A percentile compares a stretch with the other conserved stretches of the same genome.
Evolutionary conservation across 2,113 vertebrate species (phyloP).

Genomic region (Clupea harengus): DNA sequence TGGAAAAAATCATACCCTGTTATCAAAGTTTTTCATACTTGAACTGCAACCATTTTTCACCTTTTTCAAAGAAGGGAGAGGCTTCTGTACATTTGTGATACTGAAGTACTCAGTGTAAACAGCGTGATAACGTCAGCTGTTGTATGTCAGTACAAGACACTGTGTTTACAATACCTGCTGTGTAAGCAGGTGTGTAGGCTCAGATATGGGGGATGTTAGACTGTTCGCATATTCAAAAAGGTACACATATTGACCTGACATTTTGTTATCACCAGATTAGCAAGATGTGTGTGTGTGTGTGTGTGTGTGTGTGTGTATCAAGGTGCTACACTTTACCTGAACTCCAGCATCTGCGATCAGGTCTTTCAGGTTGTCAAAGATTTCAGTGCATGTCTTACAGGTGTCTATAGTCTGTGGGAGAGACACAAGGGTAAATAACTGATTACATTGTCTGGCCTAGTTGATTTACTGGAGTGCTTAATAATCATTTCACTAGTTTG

Average conservation of each 20-base stretch:
- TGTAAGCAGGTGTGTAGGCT: background rate
- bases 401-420: conserved; percentile 56
- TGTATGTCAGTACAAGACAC: background rate
- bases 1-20: background rate
- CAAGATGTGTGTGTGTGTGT: background rate
- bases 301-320: background rate
- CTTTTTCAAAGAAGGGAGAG: background rate
- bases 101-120: background rate
- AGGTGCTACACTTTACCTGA: conserved; percentile 56
- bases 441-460: too few species aligned
- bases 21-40: background rate
- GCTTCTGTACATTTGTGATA: background rate
- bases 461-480: too few species aligned
- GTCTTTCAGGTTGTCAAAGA: conserved; percentile 64
- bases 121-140: background rate
- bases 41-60: background rate
- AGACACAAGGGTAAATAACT: background rate
- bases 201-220: background rate
- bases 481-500: too few species aligned
- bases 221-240: background rate
- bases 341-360: conserved; percentile 62
- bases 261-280: background rate
- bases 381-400: conserved; percentile 71
- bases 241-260: background rate
- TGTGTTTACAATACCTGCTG: background rate